Conservation (phyloP, 2,888 invertebrate genomes). For the Volucella zonaria region DNA sequence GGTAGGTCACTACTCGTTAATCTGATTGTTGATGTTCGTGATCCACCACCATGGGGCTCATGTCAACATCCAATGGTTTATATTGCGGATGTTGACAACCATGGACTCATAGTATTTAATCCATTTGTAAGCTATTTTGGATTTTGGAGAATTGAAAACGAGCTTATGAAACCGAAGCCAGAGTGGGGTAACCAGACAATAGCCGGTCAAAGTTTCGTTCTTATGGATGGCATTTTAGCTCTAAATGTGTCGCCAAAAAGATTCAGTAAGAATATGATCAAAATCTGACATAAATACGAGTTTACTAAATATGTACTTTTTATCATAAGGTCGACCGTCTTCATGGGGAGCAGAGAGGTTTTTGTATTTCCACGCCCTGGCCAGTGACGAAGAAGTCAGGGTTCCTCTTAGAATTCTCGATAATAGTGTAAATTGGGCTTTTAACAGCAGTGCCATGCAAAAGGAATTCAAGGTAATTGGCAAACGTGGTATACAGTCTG, state of each 20-base stretch:
- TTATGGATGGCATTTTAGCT: constrained; percentile 88
- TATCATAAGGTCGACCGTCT: background rate
- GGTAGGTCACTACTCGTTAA: constrained; percentile 79
- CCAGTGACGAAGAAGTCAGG: constrained; percentile 85
- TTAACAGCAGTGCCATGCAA: constrained; percentile 82
- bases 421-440: constrained; percentile 83
- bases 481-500: constrained; percentile 87
- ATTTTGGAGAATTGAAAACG: constrained; percentile 86
- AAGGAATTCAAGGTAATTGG: constrained; percentile 84
- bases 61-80: constrained; percentile 86
- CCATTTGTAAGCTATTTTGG: constrained; percentile 78
- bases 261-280: constrained; percentile 23
- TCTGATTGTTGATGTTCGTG: constrained; percentile 84
- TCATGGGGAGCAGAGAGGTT: constrained; percentile 77
- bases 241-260: constrained; percentile 81
- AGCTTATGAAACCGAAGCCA: constrained; percentile 85
- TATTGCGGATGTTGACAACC: constrained; percentile 85
- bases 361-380: constrained; percentile 87
- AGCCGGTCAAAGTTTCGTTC: constrained; percentile 84
- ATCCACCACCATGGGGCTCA: constrained; percentile 80
- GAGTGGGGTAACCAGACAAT: constrained; percentile 84
- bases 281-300: constrained; percentile 18
- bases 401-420: constrained; percentile 85
- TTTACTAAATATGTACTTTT: background rate
- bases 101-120: constrained; percentile 86